Conservation (phyloP, 2,888 invertebrate genomes). For the Lapara coniferarum region DNA sequence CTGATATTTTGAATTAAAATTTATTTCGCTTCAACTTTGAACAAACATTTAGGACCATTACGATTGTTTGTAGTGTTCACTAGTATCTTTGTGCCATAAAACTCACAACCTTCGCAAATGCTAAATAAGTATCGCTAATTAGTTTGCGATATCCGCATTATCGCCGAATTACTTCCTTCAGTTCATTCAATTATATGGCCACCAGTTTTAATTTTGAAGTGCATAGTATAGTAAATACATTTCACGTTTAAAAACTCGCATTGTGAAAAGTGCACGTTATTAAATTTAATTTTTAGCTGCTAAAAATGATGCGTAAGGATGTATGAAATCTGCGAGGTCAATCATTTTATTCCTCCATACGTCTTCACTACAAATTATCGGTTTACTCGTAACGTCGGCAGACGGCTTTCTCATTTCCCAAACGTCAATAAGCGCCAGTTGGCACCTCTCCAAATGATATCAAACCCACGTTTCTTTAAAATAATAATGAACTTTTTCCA, state of each 20-base stretch:
- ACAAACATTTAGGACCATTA: constrained; percentile 2
- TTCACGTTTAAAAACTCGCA: no score
- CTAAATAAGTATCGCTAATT: constrained; percentile 18
- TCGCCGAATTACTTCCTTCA: constrained; percentile 11
- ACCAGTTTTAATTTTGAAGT: not conserved
- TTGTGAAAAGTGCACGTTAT: no score
- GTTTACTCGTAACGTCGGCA: constrained; percentile 26
- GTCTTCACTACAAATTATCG: constrained; percentile 12
- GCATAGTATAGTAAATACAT: no score
- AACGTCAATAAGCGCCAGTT: constrained; percentile 41
- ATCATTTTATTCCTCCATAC: not conserved
- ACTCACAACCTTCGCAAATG: constrained; percentile 19
- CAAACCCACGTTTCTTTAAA: constrained; percentile 42
- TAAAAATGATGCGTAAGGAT: not conserved
- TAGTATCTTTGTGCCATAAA: constrained; percentile 11
- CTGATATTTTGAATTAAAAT: not conserved
- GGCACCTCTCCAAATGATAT: constrained; percentile 41
- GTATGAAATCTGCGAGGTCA: not conserved
- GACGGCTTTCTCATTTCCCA: constrained; percentile 41
- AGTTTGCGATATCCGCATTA: constrained; percentile 21
- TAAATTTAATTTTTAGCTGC: no score
- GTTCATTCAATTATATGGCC: not conserved
- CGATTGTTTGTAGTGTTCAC: constrained; percentile 4
- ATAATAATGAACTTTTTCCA: constrained; percentile 33
- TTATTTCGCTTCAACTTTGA: not conserved